phyloP scores from a whole-genome alignment of 2,888 invertebrate species.

The Amphipyra berbera region DNA sequence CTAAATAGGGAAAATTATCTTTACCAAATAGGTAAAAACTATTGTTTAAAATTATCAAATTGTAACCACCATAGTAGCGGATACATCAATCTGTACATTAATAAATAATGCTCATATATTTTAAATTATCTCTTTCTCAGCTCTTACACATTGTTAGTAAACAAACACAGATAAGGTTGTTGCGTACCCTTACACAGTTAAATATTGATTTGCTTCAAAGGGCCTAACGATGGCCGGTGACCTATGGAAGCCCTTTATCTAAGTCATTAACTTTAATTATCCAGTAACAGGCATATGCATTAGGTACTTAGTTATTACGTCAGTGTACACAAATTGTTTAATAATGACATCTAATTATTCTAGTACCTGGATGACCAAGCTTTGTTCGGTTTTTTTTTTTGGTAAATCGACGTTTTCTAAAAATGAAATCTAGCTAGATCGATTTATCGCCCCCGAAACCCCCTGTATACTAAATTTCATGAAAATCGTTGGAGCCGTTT shows the following conservation, averaged over 20 bases:
- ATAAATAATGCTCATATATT: not conserved
- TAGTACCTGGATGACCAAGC: no score
- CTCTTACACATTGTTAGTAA: slow-evolving; percentile 9
- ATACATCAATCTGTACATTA: slow-evolving; percentile 16
- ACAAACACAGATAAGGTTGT: slow-evolving; percentile 21
- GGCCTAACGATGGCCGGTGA: slow-evolving; percentile 23
- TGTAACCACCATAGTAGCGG: no score
- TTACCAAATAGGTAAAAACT: no score
- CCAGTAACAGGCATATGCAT: slow-evolving; percentile 26
- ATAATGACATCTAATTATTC: slow-evolving; percentile 14
- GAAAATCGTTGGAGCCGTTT: no score
- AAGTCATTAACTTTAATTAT: slow-evolving; percentile 51
- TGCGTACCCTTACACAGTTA: slow-evolving; percentile 25
- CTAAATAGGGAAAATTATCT: no score
- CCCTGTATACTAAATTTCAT: no score
- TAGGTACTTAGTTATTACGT: slow-evolving; percentile 21
- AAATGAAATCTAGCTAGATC: no score
- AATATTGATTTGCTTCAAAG: slow-evolving; percentile 29
- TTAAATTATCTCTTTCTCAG: no score
- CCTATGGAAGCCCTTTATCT: slow-evolving; percentile 53
- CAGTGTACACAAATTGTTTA: slow-evolving; percentile 34
- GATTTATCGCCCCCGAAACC: no score
- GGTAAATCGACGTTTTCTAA: no score
- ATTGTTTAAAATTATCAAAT: no score
- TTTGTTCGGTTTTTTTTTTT: no score